Conservation (phyloP, 1,140 invertebrate genomes). For the Meteorus sp. region DNA sequence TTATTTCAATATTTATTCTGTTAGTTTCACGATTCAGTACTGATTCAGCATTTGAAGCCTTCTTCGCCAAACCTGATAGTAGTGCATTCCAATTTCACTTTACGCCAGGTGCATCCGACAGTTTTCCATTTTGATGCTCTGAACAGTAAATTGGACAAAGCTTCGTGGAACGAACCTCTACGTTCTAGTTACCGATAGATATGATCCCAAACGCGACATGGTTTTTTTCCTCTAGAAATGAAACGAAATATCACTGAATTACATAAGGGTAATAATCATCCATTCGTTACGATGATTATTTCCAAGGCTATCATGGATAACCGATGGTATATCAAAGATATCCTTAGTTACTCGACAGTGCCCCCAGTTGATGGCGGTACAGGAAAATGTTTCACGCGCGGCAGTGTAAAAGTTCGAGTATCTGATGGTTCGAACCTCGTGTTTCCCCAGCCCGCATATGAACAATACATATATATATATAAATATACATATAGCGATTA, state of each 20-base stretch:
- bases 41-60: slow-evolving; percentile 76
- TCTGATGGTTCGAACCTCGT: no score
- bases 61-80: slow-evolving; percentile 66
- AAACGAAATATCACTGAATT: no score
- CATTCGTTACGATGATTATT: background rate
- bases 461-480: no score
- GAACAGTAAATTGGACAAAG: slow-evolving; percentile 45
- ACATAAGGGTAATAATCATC: no score
- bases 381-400: background rate
- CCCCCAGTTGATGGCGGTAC: background rate
- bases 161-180: background rate
- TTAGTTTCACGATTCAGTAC: slow-evolving; percentile 70
- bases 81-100: slow-evolving; percentile 50
- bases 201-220: slow-evolving; percentile 4
- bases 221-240: background rate
- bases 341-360: no score
- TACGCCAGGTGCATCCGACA: slow-evolving; percentile 59
- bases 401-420: background rate
- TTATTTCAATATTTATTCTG: slow-evolving; percentile 42
- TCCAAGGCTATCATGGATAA: no score
- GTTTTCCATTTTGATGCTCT: slow-evolving; percentile 71
- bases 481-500: no score
- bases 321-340: no score
- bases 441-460: no score
- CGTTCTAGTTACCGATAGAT: slow-evolving; percentile 8